Percentiles rank a stretch among this genome's conserved stretches.
phyloP scores from a whole-genome alignment of 2,113 vertebrate species.

The Pampusana beccarii region DNA sequence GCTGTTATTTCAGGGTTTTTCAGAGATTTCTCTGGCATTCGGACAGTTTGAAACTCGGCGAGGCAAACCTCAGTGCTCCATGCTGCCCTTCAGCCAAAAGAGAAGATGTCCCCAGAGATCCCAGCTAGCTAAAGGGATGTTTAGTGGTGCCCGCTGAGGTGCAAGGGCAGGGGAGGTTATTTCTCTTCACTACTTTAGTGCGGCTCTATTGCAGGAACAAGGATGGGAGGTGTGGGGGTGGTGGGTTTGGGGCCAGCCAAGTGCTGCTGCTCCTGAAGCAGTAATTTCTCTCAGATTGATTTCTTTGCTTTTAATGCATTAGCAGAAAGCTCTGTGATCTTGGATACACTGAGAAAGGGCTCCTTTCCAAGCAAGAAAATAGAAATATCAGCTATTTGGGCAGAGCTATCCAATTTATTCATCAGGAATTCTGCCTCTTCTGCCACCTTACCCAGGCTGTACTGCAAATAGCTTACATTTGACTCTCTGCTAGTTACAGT shows the following conservation, averaged over 20 bases:
- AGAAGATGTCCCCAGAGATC: not conserved
- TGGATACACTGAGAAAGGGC: not conserved
- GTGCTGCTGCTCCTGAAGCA: not conserved
- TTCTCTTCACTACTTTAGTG: not conserved
- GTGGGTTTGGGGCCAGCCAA: not conserved
- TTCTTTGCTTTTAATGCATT: not conserved
- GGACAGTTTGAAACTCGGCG: not conserved
- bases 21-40: not conserved
- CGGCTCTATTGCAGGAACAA: not conserved
- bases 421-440: not conserved
- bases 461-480: not conserved
- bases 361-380: not conserved
- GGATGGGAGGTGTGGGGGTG: not conserved
- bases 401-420: not conserved
- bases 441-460: not conserved
- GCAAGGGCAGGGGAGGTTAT: not conserved
- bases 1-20: not conserved
- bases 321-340: not conserved
- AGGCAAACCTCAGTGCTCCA: rapidly evolving
- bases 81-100: not conserved
- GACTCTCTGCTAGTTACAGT: not conserved
- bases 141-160: not conserved
- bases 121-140: not conserved
- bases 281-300: not conserved
- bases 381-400: not conserved